phyloP scores from a whole-genome alignment of 2,888 invertebrate genomes.

The Loripinus fragilis region DNA sequence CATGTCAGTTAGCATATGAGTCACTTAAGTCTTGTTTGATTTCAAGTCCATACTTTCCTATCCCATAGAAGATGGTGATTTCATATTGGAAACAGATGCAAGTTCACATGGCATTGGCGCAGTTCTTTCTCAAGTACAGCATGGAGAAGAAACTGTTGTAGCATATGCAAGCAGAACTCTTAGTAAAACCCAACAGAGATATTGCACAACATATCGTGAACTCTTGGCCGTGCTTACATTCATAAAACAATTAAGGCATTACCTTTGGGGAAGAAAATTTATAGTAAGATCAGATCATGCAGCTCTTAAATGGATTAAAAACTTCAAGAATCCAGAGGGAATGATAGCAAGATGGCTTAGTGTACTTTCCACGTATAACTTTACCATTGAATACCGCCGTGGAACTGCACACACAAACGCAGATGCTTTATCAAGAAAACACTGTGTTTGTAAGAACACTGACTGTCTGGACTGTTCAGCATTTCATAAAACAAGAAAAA shows the following conservation, averaged over 20 bases:
- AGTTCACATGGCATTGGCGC: no score
- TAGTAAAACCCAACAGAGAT: no score
- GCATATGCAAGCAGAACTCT: no score
- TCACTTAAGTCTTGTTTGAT: neutral
- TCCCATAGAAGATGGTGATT: neutral
- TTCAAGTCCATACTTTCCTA: neutral
- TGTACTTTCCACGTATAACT: conserved; percentile 37
- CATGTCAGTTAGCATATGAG: neutral
- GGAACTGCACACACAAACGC: conserved; percentile 40
- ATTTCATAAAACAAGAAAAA: no score
- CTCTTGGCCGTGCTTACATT: conserved; percentile 26
- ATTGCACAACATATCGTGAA: conserved; percentile 24
- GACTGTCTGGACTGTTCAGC: conserved; percentile 13
- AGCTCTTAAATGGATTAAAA: conserved; percentile 33
- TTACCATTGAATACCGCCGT: conserved; percentile 31
- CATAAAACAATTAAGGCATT: conserved; percentile 22
- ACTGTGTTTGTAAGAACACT: neutral
- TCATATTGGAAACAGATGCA: no score
- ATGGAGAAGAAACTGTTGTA: neutral
- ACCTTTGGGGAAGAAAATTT: conserved; percentile 29
- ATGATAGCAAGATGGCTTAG: conserved; percentile 43
- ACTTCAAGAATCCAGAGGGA: conserved; percentile 43
- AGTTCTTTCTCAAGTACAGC: conserved; percentile 12
- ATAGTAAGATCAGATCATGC: conserved; percentile 3
- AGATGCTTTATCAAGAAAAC: conserved; percentile 33